These are phyloP conservation scores for Zeugodacus cucurbitae DNA, from an alignment of 1,140 invertebrate species.

Conservation along the genomic window DNA sequence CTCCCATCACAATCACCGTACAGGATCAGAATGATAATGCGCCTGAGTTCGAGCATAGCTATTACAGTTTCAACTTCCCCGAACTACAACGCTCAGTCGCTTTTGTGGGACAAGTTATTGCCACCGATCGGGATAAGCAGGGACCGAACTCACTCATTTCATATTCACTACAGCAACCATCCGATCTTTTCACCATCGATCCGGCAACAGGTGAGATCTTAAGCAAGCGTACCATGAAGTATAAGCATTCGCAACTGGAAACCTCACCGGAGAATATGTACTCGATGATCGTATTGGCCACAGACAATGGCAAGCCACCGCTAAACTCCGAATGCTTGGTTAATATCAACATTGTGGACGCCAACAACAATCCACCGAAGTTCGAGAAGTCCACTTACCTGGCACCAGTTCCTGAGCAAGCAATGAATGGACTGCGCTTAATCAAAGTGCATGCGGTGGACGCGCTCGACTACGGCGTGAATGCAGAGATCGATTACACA, in stretches of 20 bases:
- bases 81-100: constrained; percentile 82
- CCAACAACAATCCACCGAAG: constrained; percentile 88
- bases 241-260: constrained; percentile 81
- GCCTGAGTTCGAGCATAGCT: constrained; percentile 88
- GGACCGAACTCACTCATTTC: constrained; percentile 94
- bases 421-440: constrained; percentile 75
- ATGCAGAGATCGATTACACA: constrained; percentile 87
- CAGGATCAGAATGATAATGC: constrained; percentile 96
- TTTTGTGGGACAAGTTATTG: constrained; percentile 89
- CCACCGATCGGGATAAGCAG: constrained; percentile 89
- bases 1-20: constrained; percentile 89
- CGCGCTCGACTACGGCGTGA: constrained; percentile 83
- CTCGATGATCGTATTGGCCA: constrained; percentile 85
- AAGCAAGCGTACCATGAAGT: constrained; percentile 84
- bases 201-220: constrained; percentile 89
- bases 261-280: constrained; percentile 90
- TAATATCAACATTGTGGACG: constrained; percentile 88
- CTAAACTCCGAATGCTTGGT: constrained; percentile 86
- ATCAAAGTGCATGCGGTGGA: constrained; percentile 81
- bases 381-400: constrained; percentile 81
- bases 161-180: constrained; percentile 90
- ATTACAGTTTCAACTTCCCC: constrained; percentile 90
- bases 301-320: constrained; percentile 92
- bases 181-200: constrained; percentile 90
- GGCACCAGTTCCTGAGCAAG: constrained; percentile 84